phyloP scores from a whole-genome alignment of 2,888 invertebrate species.

The Andrena bucephala region DNA sequence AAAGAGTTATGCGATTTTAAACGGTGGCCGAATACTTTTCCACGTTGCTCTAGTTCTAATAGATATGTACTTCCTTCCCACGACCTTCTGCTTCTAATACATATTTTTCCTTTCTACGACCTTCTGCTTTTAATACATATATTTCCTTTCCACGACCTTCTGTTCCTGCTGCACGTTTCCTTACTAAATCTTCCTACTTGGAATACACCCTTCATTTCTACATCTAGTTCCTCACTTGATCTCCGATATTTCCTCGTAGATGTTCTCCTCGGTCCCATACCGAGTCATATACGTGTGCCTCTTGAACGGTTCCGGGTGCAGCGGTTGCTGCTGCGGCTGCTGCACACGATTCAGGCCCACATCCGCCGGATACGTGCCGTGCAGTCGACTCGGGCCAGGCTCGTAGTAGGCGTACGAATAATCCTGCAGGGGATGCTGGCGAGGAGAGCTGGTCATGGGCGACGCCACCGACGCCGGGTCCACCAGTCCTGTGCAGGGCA shows the following conservation, averaged over 20 bases:
- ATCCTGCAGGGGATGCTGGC: slow-evolving; percentile 85
- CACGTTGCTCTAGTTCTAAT: no score
- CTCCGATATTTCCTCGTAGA: slow-evolving; percentile 92
- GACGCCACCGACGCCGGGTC: slow-evolving; percentile 63
- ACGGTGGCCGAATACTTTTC: no score
- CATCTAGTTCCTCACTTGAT: slow-evolving; percentile 82
- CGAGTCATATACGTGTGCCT: slow-evolving; percentile 91
- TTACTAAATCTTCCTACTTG: no score
- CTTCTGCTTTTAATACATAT: no score
- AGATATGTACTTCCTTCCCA: not conserved
- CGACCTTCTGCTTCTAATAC: not conserved
- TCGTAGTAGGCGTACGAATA: slow-evolving; percentile 95
- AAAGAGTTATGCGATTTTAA: no score
- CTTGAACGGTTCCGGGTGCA: slow-evolving; percentile 79
- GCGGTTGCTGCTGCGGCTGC: slow-evolving; percentile 74
- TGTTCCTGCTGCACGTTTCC: no score
- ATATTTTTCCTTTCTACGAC: no score
- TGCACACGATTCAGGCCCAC: slow-evolving; percentile 81
- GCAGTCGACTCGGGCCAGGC: slow-evolving; percentile 88
- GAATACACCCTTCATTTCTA: not conserved
- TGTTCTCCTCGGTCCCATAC: slow-evolving; percentile 94
- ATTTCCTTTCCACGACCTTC: not conserved
- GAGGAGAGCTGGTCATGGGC: slow-evolving; percentile 60
- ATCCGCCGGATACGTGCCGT: slow-evolving; percentile 89
- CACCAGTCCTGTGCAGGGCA: slow-evolving; percentile 59